Evolutionary conservation across 1,140 invertebrate species (phyloP), one percentile per base, ranked within the genome.

Genomic region (Procambarus virginalis): DNA sequence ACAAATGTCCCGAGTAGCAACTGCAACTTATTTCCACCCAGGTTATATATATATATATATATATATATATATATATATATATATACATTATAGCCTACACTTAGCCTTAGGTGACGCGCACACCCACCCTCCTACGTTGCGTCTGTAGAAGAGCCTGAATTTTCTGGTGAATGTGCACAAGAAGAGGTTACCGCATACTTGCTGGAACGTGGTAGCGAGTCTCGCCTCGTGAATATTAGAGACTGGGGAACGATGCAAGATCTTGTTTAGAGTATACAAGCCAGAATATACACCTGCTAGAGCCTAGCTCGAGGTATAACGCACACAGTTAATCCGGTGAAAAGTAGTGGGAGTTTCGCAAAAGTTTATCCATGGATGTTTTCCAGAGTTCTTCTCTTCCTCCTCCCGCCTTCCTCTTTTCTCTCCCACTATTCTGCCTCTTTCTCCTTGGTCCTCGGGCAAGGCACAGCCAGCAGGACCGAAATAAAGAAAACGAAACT

Each of bases 241-340:
- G 12, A 68, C 64, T 20, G 64, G 64, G 3, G 12, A 68, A 68
- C 64, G 64, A 68, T 68, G 64, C 64, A 68, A 68, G 64, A 68
- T 68, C 64, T 68, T 68, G 64, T 68, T 68, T 68, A 68, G 64
- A 68, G 20, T 68, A 68, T 68, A 68, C 64, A 68, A 68, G 64
- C 64, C 12, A 17, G 64, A 68, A 68, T 68, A 68, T 68, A 68
- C 64, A 68, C 64, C 64, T 68, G 64, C 64, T 68, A 68, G 64
- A 68, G 64, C 9, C 64, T 17, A 68, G 64, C 17, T 4, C 64
- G 10, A 68, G 64, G 64, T 68, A 68, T 68, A 68, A 68, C 64
- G 64, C 64, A 68, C 64, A 17, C 64, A 68, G 64, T 68, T 68
- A 68, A 68, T 68, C 64, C 64, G 0, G 64, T 17, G 17, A 68